Base-by-base conservation (phyloP, 2,113 vertebrate species). In the Hepsetus odoe region DNA sequence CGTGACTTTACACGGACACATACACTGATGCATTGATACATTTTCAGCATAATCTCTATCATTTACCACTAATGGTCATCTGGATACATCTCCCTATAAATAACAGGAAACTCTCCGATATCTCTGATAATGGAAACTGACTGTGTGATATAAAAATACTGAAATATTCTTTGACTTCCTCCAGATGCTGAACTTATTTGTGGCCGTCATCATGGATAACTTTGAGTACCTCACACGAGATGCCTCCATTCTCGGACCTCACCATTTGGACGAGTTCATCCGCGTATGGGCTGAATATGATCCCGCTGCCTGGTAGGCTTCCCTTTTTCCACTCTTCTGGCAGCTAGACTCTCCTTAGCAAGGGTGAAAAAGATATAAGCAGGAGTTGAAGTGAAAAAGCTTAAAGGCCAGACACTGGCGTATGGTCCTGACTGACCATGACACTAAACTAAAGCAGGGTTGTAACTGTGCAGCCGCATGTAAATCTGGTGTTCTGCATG, bases 131-230 rank as follows among this genome's bases (percentile, higher is more conserved):
- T 46, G 13, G 7, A 46, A 13, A 46, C 14, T 2, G 8, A 46
- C 13, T 2, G 44, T 46, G 2, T 46, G 44, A 12, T 46, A 46
- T 14, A 20, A 51, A 44, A 46, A 46, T 18, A 9, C 5, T 14
- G 44, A 14, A 46, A n/a, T 51, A 20, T 6, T 22, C 42, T 28
- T 82, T 74, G 56, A 8, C 11, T 44, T 16, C 20, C 42, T 71
- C 12, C 87, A 99, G 98, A 99, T 99, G 98, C 75, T 99, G 83
- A 99, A 99, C 90, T 92, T 99, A 6, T 99, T 99, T 80, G 98
- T 99, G 76, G 98, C 98, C 6, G 98, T 99, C 87, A 99, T 99
- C 89, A 99, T 99, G 98, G 98, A 99, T 89, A 99, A 99, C 81
- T 99, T 99, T 87, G 98, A 99, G 86, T 99, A 99, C 88, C 88